phyloP scores from a whole-genome alignment of 2,113 vertebrate genomes.

The Gobius niger region DNA sequence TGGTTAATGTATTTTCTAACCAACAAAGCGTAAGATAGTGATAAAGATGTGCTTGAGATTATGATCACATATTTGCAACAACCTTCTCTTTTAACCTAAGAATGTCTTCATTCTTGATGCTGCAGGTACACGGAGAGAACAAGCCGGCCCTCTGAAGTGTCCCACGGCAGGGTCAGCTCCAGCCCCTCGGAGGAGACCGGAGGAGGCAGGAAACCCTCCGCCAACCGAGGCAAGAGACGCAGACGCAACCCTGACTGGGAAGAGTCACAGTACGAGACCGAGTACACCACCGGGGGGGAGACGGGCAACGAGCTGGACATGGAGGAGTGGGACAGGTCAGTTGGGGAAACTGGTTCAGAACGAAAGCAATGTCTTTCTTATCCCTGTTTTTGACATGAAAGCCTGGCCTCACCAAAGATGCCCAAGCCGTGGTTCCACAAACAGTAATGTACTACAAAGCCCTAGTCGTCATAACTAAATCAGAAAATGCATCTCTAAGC shows the following conservation, averaged over 20 bases:
- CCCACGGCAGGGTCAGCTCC: slow-evolving; percentile 66
- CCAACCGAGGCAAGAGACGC: slow-evolving; percentile 73
- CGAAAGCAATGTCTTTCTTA: too few species aligned
- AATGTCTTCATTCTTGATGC: not conserved
- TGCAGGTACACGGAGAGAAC: slow-evolving; percentile 68
- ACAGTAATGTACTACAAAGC: not conserved
- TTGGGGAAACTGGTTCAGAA: not conserved
- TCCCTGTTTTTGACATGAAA: too few species aligned
- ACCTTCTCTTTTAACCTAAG: too few species aligned
- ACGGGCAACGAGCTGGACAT: slow-evolving; percentile 79
- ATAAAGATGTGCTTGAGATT: too few species aligned
- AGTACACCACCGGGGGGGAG: slow-evolving; percentile 86
- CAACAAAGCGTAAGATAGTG: too few species aligned
- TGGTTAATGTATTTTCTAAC: too few species aligned
- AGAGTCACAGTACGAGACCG: slow-evolving; percentile 86
- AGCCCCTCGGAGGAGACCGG: slow-evolving; percentile 74
- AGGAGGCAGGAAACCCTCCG: slow-evolving; percentile 63
- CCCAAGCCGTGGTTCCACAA: too few species aligned
- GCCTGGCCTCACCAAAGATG: too few species aligned
- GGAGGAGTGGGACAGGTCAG: slow-evolving; percentile 80
- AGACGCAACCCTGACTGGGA: slow-evolving; percentile 79
- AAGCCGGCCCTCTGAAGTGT: slow-evolving; percentile 58
- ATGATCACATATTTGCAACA: too few species aligned
- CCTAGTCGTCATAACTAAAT: not conserved
- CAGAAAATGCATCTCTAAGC: slow-evolving; percentile 1